Evolutionary conservation across 2,113 vertebrate species (phyloP), one percentile per base, ranked within the genome.

Genomic region (Phodopus roborovskii): DNA sequence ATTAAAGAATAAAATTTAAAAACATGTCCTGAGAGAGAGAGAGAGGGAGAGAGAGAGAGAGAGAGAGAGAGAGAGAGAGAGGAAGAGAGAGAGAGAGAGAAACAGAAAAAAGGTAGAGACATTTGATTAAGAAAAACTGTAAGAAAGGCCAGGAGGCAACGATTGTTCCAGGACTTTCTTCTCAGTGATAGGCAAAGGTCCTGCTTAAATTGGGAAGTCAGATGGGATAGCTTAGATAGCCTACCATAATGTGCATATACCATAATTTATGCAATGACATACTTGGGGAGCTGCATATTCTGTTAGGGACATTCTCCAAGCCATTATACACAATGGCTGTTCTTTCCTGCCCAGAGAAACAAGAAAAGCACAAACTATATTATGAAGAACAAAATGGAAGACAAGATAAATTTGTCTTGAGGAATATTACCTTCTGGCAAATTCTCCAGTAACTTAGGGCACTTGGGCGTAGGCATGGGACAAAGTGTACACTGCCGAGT

Each of bases 1-100:
- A 83, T 70, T 75, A 70, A 92, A 86, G 56, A 75, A 82, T 28
- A 74, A 86, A 58, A 92, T 42, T 62, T 24, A 68, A 68, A 92
- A 86, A 64, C 0, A 82, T 73, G 22, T 6, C 19, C 68, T 19
- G 15, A n/a, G n/a, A n/a, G n/a, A n/a, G n/a, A n/a, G n/a, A n/a
- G n/a, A n/a, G 60, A 60, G 60, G 24, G 60, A 62, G 60, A 26
- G 24, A 62, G 60, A 62, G 60, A 62, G 9, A 64, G 24, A 64
- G 2, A 50, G 60, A 60, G 60, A 60, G 20, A 60, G 60, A 64
- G 62, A 13, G 64, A 66, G 64, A 66, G 28, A 33, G 28, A 66
- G 28, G 36, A 1, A 68, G 26, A 30, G 30, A 68, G 30, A 33
- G 66, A 68, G 30, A 33, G 66, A 68, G 36, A 71, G 7, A 82